Evolutionary conservation across 2,888 invertebrate species (phyloP), one percentile per base, ranked within the genome.

Genomic region (Yponomeuta evonymella): DNA sequence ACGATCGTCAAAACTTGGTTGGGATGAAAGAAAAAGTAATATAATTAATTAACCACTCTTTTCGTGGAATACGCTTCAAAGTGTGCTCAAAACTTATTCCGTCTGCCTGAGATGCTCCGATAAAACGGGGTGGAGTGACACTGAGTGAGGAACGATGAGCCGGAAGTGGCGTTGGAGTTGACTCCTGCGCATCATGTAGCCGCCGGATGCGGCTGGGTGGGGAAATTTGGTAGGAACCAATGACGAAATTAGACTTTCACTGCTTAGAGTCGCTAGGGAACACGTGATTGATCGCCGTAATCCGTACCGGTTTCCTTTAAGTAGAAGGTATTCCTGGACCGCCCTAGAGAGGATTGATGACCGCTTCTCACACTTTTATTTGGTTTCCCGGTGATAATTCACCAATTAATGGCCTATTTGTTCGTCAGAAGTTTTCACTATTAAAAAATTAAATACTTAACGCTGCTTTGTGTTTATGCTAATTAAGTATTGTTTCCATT

Each of bases 191-290:
- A 77, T 79, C 80, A 77, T 78, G 67, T 72, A 51, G 69, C 65
- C 66, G 77, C 84, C 86, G 87, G 87, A 87, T 83, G 84, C 78
- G 76, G 75, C 75, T 73, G 77, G 80, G 77, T 76, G 78, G 76
- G 76, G 77, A 74, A 80, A 79, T 85, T 86, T 83, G 80, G 81
- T 83, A 80, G 81, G 79, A 81, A 81, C 80, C 75, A 74, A 73
- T 75, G 76, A 81, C 86, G 73, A 78, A 87, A 83, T 86, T 87
- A 87, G 85, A 85, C 75, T 79, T 79, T 78, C 29, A 68, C 36
- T 62, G 62, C 23, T 48, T 23, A 23, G 15, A 58, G 79, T 80
- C 74, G 78, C 76, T 75, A 77, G 73, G 78, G 78, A 76, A 79
- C 77, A 72, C 74, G 79, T 86, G 86, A 86, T 85, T 80, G 82